Evolutionary conservation across 2,888 invertebrate species (phyloP).

Genomic region (Siphlonurus alternatus): DNA sequence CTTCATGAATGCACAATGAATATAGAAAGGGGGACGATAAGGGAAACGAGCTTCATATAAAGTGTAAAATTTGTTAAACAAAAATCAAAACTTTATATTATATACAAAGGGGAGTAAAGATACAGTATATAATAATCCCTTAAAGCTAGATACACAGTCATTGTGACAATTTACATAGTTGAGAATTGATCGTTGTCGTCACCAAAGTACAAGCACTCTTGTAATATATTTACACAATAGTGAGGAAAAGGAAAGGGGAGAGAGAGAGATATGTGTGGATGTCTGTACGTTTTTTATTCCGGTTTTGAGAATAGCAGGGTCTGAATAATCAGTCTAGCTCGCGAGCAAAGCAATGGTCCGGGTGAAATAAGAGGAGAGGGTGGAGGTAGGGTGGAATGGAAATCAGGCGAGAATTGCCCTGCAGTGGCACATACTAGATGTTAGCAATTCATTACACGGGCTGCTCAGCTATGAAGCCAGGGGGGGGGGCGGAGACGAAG

Average conservation of each 20-base stretch:
- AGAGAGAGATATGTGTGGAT: too few species aligned
- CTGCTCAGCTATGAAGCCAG: too few species aligned
- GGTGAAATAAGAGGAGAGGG: not conserved
- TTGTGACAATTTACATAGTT: not conserved
- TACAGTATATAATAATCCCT: not conserved
- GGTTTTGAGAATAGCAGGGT: not conserved
- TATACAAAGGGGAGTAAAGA: not conserved
- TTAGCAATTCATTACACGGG: not conserved
- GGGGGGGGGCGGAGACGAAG: too few species aligned
- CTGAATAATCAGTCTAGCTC: not conserved
- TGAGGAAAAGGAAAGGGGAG: too few species aligned
- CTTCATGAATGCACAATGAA: not conserved
- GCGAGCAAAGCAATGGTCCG: not conserved
- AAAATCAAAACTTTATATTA: not conserved
- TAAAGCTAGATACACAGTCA: not conserved
- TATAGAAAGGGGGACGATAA: not conserved
- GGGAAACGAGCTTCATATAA: not conserved
- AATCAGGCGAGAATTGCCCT: not conserved
- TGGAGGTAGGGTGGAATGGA: not conserved
- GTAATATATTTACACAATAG: not conserved
- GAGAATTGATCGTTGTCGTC: not conserved
- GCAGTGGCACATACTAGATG: not conserved
- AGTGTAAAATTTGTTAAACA: not conserved
- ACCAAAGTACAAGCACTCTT: not conserved
- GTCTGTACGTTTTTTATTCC: not conserved